These are phyloP conservation scores for Strix occidentalis DNA, from an alignment of 2,797 vertebrate genomes.

Conservation along the genomic window DNA sequence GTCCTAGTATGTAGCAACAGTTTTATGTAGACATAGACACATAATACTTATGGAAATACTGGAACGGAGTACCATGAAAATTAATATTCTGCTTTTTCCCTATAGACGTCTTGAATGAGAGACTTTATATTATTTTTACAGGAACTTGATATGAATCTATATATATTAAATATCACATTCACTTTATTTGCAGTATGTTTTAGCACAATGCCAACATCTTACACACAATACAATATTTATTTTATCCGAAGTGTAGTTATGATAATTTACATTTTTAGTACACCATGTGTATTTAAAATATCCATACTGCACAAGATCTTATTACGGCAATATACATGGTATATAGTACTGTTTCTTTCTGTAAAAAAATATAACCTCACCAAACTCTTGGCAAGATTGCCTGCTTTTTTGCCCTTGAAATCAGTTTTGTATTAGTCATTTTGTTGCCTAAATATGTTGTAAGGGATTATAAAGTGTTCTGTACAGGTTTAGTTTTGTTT, in stretches of 20 bases:
- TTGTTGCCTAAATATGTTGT: not conserved
- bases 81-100: constrained; percentile 76
- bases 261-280: constrained; percentile 57
- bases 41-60: constrained; percentile 71
- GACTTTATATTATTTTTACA: constrained; percentile 71
- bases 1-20: constrained; percentile 45
- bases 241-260: constrained; percentile 58
- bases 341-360: constrained; percentile 14
- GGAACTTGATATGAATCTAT: constrained; percentile 71
- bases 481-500: not conserved
- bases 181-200: constrained; percentile 68
- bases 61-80: constrained; percentile 66
- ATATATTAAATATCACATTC: constrained; percentile 67
- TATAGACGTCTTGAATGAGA: constrained; percentile 52
- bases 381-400: not conserved
- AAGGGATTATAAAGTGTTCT: not conserved
- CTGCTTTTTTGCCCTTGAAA: not conserved
- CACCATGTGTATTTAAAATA: constrained; percentile 61
- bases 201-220: constrained; percentile 66
- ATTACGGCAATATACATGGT: not conserved
- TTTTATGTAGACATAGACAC: constrained; percentile 52
- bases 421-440: not conserved
- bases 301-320: constrained; percentile 15
- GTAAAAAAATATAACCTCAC: not conserved
- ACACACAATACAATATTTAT: constrained; percentile 64